Conservation (phyloP, 2,113 vertebrate species). For the Colinus virginianus region DNA sequence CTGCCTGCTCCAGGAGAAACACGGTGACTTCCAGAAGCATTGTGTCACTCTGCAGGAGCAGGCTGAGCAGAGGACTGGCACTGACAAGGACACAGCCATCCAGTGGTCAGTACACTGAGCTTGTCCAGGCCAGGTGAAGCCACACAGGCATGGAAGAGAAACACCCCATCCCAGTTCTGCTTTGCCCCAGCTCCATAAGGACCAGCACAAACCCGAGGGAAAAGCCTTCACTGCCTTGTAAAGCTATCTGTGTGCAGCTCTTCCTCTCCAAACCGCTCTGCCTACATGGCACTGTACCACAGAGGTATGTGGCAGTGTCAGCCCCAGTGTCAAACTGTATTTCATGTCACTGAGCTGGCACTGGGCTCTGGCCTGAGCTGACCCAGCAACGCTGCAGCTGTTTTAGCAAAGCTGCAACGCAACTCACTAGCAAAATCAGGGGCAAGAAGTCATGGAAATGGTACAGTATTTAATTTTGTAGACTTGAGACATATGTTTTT, state of each 20-base stretch:
- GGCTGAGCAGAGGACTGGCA: neutral
- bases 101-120: neutral
- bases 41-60: neutral
- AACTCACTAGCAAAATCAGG: neutral
- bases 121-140: neutral
- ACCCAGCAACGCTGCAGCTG: neutral
- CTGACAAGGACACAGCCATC: neutral
- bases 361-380: neutral
- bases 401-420: neutral
- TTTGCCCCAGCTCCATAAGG: neutral
- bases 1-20: neutral
- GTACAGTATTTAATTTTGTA: neutral
- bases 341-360: neutral
- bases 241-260: neutral
- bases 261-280: neutral
- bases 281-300: neutral
- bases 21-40: neutral
- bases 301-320: neutral
- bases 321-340: too few relatives aligned
- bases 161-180: neutral
- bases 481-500: fast-evolving
- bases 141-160: neutral
- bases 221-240: neutral
- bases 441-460: neutral
- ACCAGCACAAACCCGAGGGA: neutral